phyloP scores from a whole-genome alignment of 2,888 invertebrate species.

The Lamellibrachia satsuma region DNA sequence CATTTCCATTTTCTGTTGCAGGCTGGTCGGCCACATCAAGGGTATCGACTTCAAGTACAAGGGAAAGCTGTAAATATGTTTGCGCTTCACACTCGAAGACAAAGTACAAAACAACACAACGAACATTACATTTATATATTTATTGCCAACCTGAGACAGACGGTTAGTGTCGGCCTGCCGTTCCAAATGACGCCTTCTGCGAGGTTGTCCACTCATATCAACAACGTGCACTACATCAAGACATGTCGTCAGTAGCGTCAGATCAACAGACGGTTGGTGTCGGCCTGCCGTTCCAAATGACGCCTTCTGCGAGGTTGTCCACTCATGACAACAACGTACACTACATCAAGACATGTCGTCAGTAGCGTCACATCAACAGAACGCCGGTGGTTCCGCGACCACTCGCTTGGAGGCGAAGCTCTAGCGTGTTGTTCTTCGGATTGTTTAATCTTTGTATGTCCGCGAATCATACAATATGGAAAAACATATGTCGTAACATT shows the following conservation, averaged over 20 bases:
- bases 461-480: no score
- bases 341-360: neutral
- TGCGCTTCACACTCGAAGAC: neutral
- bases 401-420: no score
- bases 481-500: no score
- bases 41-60: conserved; percentile 35
- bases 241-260: neutral
- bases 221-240: neutral
- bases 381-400: no score
- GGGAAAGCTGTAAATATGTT: conserved; percentile 28
- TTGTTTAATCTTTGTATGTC: no score
- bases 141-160: neutral
- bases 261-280: neutral
- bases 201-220: neutral
- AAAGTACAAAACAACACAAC: neutral
- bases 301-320: neutral
- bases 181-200: neutral
- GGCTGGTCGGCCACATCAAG: conserved; percentile 37
- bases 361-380: no score
- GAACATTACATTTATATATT: neutral
- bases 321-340: neutral
- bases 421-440: no score
- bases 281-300: neutral
- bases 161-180: neutral
- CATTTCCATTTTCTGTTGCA: neutral